Base-by-base conservation (phyloP, 2,888 invertebrate species). In the Junonia oenone region DNA sequence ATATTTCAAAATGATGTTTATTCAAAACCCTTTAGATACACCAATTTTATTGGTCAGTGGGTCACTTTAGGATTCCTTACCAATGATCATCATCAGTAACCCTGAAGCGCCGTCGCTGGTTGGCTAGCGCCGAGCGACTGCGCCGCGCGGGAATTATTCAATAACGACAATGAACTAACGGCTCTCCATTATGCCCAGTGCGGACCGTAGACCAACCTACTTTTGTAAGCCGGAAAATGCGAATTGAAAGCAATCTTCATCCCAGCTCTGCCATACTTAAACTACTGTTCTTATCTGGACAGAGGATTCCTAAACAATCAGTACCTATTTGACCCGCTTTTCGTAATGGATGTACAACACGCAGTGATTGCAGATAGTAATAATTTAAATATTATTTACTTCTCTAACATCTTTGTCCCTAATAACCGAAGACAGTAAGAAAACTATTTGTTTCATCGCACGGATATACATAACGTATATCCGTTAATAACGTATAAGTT, bases 191-290 rank as follows among this genome's bases (percentile, higher is more conserved):
- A 78, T 78, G 75, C 77, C 79, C 78, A 81, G 75, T 73, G 73
- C 79, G 79, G 78, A 71, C 72, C 65, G 74, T 76, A 75, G 76
- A 76, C 73, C 84, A 86, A 83, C 85, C 86, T 86, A 87, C 78
- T 83, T 88, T 82, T 78, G 72, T 78, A 81, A 78, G 84, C 87
- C 88, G 89, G 89, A 88, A 84, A 85, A 86, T 86, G 78, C 81
- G 83, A 89, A 89, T 89, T 89, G 85, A 86, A 83, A 76, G 77
- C 81, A 88, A 89, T 88, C 86, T 85, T 83, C 75, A 73, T 73
- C 73, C 70, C 73, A 76, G 75, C 78, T 76, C 78, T 78, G 76
- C 75, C 14, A 9, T 43, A 75, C 69, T 69, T 74, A 68, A 69
- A 61, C 67, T 61, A 65, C 60, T 62, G 68, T 67, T 64, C 64